Evolutionary conservation across 2,113 vertebrate genomes (phyloP).

Genomic region (Otolemur garnettii): DNA sequence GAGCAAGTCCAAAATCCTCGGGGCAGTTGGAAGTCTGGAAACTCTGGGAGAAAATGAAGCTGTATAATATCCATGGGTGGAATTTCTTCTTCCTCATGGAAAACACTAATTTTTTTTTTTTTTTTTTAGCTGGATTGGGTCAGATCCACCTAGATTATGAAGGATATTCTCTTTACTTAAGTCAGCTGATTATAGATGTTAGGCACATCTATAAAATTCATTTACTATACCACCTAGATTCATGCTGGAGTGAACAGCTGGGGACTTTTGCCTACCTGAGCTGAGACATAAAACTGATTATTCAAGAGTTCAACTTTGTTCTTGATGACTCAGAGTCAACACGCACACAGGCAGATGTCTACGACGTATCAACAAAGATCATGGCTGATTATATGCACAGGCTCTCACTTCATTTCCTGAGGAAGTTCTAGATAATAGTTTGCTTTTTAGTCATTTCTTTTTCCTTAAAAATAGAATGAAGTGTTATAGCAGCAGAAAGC

Average conservation of each 20-base stretch:
- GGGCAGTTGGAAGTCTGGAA: background rate
- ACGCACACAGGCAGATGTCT: background rate
- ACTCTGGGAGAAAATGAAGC: background rate
- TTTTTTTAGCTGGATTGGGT: background rate
- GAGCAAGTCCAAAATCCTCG: background rate
- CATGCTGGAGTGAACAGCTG: background rate
- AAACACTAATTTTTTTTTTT: background rate
- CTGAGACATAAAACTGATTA: background rate
- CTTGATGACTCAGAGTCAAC: background rate
- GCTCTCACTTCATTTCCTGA: background rate
- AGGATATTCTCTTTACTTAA: conserved; percentile 5
- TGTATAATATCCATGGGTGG: background rate
- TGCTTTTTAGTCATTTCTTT: background rate
- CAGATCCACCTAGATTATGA: background rate
- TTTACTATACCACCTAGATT: background rate
- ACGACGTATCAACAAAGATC: background rate
- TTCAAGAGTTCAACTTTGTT: background rate
- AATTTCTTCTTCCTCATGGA: background rate
- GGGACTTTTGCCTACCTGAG: background rate
- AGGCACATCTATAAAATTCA: background rate
- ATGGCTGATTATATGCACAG: background rate
- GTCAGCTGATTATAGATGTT: background rate
- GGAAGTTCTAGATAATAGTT: background rate
- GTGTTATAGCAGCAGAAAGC: background rate
- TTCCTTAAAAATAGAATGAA: background rate